Evolutionary conservation across 2,888 invertebrate genomes (phyloP).

Genomic region (Barypeithes pellucidus): DNA sequence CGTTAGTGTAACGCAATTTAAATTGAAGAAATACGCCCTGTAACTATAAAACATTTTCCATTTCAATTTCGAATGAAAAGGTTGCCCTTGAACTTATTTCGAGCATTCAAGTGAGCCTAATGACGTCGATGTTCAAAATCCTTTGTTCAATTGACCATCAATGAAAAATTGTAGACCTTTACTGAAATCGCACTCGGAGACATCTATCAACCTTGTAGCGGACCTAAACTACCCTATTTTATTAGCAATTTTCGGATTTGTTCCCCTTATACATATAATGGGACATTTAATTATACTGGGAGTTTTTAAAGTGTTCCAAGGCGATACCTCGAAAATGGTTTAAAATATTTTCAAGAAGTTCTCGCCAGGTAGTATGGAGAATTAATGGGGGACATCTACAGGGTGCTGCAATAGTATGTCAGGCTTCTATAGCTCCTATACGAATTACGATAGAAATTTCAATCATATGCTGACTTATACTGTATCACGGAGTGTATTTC

Average conservation of each 20-base stretch:
- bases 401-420: too few species aligned
- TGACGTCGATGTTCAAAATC: constrained; percentile 13
- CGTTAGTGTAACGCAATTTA: too few species aligned
- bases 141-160: constrained; percentile 34
- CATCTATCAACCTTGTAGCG: constrained; percentile 33
- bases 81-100: constrained; percentile 20
- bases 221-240: constrained; percentile 28
- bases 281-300: background rate
- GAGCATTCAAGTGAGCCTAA: constrained; percentile 11
- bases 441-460: too few species aligned
- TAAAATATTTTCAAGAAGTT: too few species aligned
- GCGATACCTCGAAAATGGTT: too few species aligned
- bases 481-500: too few species aligned
- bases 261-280: constrained; percentile 1
- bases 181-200: constrained; percentile 20
- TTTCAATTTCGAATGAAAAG: background rate
- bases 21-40: background rate
- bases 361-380: too few species aligned
- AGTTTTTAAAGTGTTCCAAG: background rate
- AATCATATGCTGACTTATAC: too few species aligned
- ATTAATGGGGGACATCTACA: too few species aligned
- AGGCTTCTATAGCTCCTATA: too few species aligned
- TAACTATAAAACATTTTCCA: background rate
- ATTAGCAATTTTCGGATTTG: constrained; percentile 29
- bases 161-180: constrained; percentile 26